A percentile compares a stretch with the other conserved stretches of the same genome.
These are phyloP conservation scores for Hecatera dysodea DNA, from an alignment of 2,888 invertebrate species.

Conservation along the genomic window DNA sequence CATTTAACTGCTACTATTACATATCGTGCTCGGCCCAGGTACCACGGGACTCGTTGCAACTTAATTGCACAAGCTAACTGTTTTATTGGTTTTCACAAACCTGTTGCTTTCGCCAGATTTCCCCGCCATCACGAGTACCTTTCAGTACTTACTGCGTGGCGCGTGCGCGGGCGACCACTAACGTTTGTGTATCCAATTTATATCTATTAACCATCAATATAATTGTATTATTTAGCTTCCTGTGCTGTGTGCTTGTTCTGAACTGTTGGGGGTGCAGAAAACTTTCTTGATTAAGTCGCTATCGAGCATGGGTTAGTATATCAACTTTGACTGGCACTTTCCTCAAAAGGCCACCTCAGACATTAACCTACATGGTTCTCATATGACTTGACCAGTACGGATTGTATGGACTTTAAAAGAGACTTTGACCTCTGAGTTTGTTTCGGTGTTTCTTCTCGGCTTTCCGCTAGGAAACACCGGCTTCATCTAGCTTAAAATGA, in stretches of 20 bases:
- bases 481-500: no score
- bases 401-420: no score
- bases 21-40: background rate
- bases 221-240: background rate
- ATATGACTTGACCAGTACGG: no score
- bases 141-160: background rate
- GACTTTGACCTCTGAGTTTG: no score
- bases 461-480: no score
- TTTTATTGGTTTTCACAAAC: constrained; percentile 45
- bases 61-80: constrained; percentile 46
- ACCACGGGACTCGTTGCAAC: constrained; percentile 4
- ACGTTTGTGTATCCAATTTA: constrained; percentile 1
- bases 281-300: background rate
- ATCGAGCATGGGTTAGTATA: no score
- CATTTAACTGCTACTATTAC: background rate
- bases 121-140: constrained; percentile 9
- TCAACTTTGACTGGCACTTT: no score
- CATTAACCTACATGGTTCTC: no score
- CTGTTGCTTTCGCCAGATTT: constrained; percentile 47
- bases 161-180: background rate
- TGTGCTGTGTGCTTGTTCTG: no score
- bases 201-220: no score
- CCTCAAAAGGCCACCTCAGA: no score
- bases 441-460: no score
- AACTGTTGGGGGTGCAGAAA: background rate